phyloP scores from a whole-genome alignment of 2,113 vertebrate species.

The Meleagris gallopavo region DNA sequence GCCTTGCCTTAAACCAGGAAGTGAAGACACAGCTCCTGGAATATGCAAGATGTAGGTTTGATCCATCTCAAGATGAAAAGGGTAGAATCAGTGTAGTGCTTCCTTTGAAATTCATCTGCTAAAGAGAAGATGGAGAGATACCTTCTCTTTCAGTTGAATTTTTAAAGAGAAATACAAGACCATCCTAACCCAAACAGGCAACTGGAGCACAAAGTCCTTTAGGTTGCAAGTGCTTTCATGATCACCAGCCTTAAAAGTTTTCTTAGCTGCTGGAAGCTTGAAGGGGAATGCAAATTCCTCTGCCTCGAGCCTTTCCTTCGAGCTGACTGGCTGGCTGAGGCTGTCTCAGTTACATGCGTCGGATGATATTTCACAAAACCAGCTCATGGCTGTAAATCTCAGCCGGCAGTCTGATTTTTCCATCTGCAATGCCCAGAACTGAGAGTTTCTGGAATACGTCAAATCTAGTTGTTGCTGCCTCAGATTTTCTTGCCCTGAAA shows the following conservation, averaged over 20 bases:
- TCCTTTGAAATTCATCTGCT: background rate
- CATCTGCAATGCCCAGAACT: background rate
- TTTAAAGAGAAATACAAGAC: background rate
- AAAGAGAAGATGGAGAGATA: background rate
- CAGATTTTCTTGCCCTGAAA: background rate
- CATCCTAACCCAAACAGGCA: background rate
- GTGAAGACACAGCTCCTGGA: background rate
- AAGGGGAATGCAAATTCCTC: background rate
- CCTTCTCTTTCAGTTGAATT: background rate
- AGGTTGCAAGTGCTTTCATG: background rate
- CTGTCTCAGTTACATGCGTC: background rate
- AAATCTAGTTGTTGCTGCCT: background rate
- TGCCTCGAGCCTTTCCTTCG: background rate
- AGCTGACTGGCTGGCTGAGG: background rate
- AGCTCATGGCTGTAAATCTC: background rate
- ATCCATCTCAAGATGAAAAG: background rate
- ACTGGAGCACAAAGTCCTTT: background rate
- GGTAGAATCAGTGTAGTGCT: background rate
- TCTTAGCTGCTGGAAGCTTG: background rate
- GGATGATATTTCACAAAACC: constrained; percentile 18
- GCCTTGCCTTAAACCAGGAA: background rate
- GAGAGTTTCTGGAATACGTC: background rate
- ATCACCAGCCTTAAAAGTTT: background rate
- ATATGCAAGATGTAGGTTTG: background rate
- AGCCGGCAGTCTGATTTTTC: constrained; percentile 44